phyloP scores from a whole-genome alignment of 2,888 invertebrate species.

The Cheiracanthium punctorium region DNA sequence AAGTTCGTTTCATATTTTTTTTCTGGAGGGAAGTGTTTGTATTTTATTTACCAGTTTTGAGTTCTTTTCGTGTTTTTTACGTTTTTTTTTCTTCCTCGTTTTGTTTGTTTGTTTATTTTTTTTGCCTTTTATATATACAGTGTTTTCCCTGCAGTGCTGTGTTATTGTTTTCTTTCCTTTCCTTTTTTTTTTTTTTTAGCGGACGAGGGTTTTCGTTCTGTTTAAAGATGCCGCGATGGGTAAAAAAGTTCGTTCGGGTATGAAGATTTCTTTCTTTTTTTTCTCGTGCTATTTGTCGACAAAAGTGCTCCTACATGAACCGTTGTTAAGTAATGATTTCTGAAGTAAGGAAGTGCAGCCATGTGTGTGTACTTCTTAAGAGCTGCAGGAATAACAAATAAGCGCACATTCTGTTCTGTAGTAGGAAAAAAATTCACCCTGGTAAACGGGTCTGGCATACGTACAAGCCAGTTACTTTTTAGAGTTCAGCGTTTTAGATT shows the following conservation, averaged over 20 bases:
- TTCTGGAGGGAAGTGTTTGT: slow-evolving; percentile 33
- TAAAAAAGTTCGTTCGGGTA: not conserved
- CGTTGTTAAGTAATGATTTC: no score
- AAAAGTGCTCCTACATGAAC: no score
- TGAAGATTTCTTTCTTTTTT: not conserved
- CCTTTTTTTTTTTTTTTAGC: not conserved
- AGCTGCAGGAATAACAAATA: no score
- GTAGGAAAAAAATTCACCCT: no score
- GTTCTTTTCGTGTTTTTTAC: slow-evolving; percentile 28
- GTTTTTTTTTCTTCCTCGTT: not conserved
- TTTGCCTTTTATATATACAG: not conserved
- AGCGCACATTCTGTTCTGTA: no score
- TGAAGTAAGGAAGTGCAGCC: no score
- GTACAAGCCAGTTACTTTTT: no score
- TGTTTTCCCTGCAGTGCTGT: not conserved
- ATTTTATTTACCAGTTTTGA: slow-evolving; percentile 23
- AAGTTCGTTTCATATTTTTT: slow-evolving; percentile 52
- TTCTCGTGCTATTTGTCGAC: not conserved
- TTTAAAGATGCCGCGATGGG: not conserved
- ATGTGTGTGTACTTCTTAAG: no score
- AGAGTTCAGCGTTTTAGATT: no score
- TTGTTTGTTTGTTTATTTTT: not conserved
- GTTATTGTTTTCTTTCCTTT: no score
- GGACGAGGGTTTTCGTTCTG: not conserved
- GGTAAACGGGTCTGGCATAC: no score